Conservation (phyloP, 2,113 vertebrate species). For the Alouatta palliata region DNA sequence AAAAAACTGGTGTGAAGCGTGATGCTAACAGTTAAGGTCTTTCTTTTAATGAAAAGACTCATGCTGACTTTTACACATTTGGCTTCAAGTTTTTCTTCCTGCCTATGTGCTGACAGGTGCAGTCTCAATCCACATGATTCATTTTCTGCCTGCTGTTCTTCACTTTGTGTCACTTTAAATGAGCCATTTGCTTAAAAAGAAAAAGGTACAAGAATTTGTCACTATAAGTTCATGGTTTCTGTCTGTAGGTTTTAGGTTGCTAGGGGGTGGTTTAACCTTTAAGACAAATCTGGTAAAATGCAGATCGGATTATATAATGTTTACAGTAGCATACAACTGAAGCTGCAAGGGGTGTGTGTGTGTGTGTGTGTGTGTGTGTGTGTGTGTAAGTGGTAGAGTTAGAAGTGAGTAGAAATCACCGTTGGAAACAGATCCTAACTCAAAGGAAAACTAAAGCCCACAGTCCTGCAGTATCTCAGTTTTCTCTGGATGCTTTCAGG, state of each 20-base stretch:
- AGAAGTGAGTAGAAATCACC: not conserved
- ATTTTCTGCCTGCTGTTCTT: not conserved
- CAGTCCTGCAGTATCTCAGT: not conserved
- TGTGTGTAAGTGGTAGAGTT: not conserved
- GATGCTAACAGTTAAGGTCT: not conserved
- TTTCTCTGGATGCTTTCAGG: not conserved
- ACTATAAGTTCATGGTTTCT: not conserved
- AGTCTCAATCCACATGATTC: not conserved
- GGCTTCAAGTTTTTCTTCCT: not conserved
- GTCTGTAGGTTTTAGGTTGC: not conserved
- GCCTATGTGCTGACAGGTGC: not conserved
- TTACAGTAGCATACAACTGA: not conserved
- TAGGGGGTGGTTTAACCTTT: not conserved
- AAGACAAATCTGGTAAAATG: not conserved
- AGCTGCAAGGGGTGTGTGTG: not conserved
- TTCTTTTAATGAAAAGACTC: conserved; percentile 26
- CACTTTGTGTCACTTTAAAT: not conserved
- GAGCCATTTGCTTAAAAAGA: not conserved
- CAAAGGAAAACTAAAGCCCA: not conserved
- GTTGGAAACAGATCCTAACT: not conserved
- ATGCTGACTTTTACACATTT: not conserved
- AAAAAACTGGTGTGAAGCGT: not conserved
- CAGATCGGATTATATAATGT: not conserved
- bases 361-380: not conserved
- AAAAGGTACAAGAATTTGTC: not conserved